phyloP scores from a whole-genome alignment of 2,113 vertebrate species.

The Ovis aries region DNA sequence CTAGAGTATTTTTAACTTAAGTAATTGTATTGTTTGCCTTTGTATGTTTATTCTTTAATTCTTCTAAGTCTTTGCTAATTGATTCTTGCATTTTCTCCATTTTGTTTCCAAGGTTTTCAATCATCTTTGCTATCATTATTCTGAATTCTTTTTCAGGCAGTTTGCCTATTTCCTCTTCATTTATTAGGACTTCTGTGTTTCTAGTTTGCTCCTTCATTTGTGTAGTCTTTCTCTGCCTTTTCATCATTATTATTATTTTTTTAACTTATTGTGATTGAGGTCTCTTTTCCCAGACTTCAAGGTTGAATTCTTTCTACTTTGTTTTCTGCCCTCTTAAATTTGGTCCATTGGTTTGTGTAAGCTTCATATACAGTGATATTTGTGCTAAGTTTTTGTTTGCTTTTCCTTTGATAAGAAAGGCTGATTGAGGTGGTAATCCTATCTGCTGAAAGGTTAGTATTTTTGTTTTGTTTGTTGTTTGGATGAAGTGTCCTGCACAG shows the following conservation, averaged over 20 bases:
- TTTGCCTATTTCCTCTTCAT: background rate
- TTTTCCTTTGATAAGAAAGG: background rate
- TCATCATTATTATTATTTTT: background rate
- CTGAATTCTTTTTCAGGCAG: background rate
- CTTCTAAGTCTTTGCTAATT: background rate
- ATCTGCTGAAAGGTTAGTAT: background rate
- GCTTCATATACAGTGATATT: background rate
- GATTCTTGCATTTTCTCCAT: background rate
- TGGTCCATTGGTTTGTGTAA: background rate
- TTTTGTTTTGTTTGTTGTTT: background rate
- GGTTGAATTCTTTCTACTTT: background rate
- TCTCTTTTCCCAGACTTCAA: background rate
- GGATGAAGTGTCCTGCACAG: background rate
- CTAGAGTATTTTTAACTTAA: background rate
- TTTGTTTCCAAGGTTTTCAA: background rate
- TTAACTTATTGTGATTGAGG: background rate
- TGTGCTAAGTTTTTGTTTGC: background rate
- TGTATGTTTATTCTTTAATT: background rate
- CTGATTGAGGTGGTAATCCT: background rate
- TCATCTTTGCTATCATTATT: background rate
- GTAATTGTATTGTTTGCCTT: background rate
- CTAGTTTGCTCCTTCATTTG: background rate
- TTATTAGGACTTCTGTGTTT: background rate
- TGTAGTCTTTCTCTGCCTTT: background rate
- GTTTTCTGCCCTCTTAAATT: background rate